Conservation (phyloP, 2,888 invertebrate species). For the Fissipunctia ypsillon region DNA sequence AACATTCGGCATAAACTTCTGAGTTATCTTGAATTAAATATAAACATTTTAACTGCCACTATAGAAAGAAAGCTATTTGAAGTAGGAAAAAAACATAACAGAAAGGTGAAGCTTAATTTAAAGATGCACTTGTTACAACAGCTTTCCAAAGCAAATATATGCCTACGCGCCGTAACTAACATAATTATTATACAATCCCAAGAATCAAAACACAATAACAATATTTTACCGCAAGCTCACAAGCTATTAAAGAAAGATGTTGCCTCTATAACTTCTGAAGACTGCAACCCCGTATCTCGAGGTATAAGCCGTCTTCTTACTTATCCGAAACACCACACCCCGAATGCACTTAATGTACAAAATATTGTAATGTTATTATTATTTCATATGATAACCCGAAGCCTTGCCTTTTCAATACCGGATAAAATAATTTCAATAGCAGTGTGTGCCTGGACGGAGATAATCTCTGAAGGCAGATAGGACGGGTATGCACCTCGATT, state of each 20-base stretch:
- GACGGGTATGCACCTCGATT: slow-evolving; percentile 66
- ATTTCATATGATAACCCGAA: slow-evolving; percentile 85
- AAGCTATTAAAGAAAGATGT: slow-evolving; percentile 38
- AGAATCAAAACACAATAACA: slow-evolving; percentile 29
- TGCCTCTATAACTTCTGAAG: slow-evolving; percentile 68
- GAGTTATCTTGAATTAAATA: neutral
- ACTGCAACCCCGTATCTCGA: slow-evolving; percentile 75
- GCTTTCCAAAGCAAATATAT: neutral
- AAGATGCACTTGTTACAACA: neutral
- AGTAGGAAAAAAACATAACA: neutral
- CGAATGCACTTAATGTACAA: slow-evolving; percentile 87
- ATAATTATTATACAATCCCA: slow-evolving; percentile 27
- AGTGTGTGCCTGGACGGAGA: slow-evolving; percentile 77
- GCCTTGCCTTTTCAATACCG: slow-evolving; percentile 77
- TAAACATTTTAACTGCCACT: fast-evolving
- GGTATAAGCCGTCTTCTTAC: slow-evolving; percentile 80
- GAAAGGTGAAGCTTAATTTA: neutral
- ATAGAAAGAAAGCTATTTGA: neutral
- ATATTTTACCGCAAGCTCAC: slow-evolving; percentile 25
- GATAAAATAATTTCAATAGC: slow-evolving; percentile 85
- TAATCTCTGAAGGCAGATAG: slow-evolving; percentile 76
- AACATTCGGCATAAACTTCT: neutral
- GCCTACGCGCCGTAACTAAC: neutral
- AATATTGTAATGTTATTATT: slow-evolving; percentile 90
- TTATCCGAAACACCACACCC: slow-evolving; percentile 84